Evolutionary conservation across 2,113 vertebrate genomes (phyloP).

Genomic region (Chamaetylas fuelleborni): DNA sequence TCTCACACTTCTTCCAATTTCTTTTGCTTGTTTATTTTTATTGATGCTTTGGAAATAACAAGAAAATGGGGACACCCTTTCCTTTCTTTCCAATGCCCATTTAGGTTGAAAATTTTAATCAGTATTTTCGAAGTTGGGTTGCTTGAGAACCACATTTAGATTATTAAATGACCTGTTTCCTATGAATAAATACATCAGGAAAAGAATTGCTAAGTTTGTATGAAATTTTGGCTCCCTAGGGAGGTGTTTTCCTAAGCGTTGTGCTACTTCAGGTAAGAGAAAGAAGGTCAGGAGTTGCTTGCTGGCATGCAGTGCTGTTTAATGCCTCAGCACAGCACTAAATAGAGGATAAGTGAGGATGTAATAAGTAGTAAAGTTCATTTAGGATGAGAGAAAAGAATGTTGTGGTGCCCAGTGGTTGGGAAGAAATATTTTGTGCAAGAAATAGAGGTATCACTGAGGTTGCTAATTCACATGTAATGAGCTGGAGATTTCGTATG

Average conservation of each 20-base stretch:
- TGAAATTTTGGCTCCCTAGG: neutral
- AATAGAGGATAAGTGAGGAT: neutral
- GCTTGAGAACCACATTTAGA: neutral
- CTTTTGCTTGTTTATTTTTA: slow-evolving; percentile 18
- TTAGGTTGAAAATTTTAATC: slow-evolving; percentile 1
- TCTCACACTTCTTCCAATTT: neutral
- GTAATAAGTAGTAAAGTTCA: neutral
- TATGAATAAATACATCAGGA: slow-evolving; percentile 3
- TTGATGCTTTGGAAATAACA: neutral
- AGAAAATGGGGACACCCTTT: neutral
- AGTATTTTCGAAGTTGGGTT: neutral
- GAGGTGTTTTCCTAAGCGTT: neutral
- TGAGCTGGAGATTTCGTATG: neutral
- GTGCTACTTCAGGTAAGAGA: neutral
- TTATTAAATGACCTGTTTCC: slow-evolving; percentile 6
- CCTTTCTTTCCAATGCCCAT: neutral
- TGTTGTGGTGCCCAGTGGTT: neutral
- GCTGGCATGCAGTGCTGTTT: neutral
- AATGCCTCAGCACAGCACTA: neutral
- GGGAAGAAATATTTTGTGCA: neutral
- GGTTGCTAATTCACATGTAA: neutral
- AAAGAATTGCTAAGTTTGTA: neutral
- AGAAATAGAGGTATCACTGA: neutral
- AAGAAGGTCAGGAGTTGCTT: slow-evolving; percentile 28
- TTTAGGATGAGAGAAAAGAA: neutral